A percentile compares a stretch with the other conserved stretches of the same genome.
phyloP scores from a whole-genome alignment of 1,140 invertebrate species.

The Colletes gigas region DNA sequence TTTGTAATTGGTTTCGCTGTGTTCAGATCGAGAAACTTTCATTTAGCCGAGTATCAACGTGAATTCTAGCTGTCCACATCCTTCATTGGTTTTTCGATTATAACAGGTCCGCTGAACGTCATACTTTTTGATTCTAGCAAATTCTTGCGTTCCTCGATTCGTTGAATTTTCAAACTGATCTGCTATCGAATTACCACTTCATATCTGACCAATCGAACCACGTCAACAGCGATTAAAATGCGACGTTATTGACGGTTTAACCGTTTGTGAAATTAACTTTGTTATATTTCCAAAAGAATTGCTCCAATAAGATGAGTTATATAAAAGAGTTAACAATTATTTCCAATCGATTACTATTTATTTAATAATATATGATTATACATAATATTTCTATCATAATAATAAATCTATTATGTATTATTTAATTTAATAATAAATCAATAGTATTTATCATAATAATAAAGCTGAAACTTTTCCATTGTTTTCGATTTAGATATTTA shows the following conservation, averaged over 20 bases:
- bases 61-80: background rate
- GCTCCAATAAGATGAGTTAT: too few species aligned
- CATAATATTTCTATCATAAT: too few species aligned
- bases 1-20: conserved; percentile 17
- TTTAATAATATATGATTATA: too few species aligned
- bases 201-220: background rate
- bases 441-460: too few species aligned
- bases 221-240: background rate
- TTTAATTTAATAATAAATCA: too few species aligned
- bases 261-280: background rate
- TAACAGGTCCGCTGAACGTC: background rate
- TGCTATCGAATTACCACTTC: background rate
- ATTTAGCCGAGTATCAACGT: background rate
- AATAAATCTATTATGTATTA: too few species aligned
- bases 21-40: background rate
- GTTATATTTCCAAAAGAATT: too few species aligned
- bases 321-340: too few species aligned
- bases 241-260: background rate
- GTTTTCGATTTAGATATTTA: too few species aligned
- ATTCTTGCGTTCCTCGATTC: background rate
- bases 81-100: background rate
- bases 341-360: too few species aligned
- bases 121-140: background rate
- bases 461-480: too few species aligned
- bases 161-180: background rate